A percentile compares a stretch with the other conserved stretches of the same genome.
phyloP scores from a whole-genome alignment of 2,888 invertebrate species.

The Cecidostiba fungosa region DNA sequence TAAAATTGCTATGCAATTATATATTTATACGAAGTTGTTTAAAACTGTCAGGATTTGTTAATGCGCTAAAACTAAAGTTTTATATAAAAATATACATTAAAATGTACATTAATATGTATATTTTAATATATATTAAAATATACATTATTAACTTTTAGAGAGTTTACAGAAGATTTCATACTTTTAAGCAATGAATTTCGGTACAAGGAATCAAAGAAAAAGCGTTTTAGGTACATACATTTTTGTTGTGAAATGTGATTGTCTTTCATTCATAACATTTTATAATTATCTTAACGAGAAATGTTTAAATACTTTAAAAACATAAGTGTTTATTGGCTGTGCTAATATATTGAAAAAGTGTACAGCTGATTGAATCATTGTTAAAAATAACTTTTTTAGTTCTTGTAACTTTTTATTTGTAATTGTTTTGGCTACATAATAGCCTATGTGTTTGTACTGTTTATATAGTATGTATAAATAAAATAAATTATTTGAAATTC shows the following conservation, averaged over 20 bases:
- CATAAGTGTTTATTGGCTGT: not conserved
- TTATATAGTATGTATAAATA: not conserved
- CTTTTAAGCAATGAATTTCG: not conserved
- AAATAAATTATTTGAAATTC: not conserved
- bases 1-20: not conserved
- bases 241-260: slow-evolving; percentile 24
- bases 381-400: slow-evolving; percentile 45
- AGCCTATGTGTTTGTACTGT: slow-evolving; percentile 71
- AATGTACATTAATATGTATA: too few species aligned
- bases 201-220: not conserved
- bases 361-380: slow-evolving; percentile 52
- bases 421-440: slow-evolving; percentile 6
- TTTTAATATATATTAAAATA: too few species aligned
- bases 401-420: slow-evolving; percentile 31
- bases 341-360: slow-evolving; percentile 27
- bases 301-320: not conserved
- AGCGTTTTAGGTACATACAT: slow-evolving; percentile 17
- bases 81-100: too few species aligned
- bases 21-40: not conserved
- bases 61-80: not conserved
- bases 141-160: not conserved
- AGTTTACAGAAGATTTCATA: not conserved
- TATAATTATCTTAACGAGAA: slow-evolving; percentile 20
- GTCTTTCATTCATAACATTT: slow-evolving; percentile 26
- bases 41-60: not conserved